These are phyloP conservation scores for Ischnus inquisitorius DNA, from an alignment of 2,888 invertebrate species.

Conservation along the genomic window DNA sequence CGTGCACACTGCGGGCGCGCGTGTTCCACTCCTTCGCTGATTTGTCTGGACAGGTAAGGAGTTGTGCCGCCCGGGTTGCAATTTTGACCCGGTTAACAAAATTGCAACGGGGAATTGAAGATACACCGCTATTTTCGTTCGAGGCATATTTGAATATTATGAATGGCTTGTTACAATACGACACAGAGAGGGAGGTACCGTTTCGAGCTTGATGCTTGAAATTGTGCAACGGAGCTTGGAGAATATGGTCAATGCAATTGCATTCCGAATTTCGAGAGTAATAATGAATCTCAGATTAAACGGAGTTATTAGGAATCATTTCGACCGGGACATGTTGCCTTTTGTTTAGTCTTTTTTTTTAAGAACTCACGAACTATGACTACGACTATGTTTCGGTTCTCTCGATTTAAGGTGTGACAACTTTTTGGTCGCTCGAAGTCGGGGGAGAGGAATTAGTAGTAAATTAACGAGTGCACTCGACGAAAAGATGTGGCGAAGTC, in stretches of 20 bases:
- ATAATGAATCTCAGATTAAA: too few relatives aligned
- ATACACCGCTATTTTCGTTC: background rate
- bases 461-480: too few relatives aligned
- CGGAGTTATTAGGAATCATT: background rate
- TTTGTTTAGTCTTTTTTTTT: background rate
- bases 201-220: background rate
- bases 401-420: too few relatives aligned
- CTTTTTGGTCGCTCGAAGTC: too few relatives aligned
- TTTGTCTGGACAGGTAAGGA: conserved; percentile 5
- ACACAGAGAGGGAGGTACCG: background rate
- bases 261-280: background rate
- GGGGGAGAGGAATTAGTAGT: too few relatives aligned
- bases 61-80: conserved; percentile 6
- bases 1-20: conserved; percentile 11
- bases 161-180: background rate
- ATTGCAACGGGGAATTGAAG: conserved; percentile 14
- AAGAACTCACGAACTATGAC: too few relatives aligned
- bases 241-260: background rate
- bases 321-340: background rate
- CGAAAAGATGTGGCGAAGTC: too few relatives aligned
- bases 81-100: conserved; percentile 30
- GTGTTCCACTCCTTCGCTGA: background rate
- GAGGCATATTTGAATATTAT: conserved; percentile 4
- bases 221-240: background rate
- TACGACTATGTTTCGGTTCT: too few relatives aligned